Evolutionary conservation across 2,797 vertebrate genomes (phyloP).

Genomic region (Crenichthys baileyi): DNA sequence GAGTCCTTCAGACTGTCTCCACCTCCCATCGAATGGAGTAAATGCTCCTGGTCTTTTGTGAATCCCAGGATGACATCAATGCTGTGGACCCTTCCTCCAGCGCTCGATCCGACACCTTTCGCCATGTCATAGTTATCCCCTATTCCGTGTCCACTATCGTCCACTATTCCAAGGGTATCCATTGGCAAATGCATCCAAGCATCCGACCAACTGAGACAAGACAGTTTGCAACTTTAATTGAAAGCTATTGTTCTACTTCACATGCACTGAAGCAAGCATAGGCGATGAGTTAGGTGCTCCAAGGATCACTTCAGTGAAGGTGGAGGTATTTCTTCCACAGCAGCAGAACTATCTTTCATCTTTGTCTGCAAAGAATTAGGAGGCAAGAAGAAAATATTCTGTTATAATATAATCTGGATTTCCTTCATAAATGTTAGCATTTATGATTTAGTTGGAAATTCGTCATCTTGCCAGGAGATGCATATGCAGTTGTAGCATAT

Average conservation of each 20-base stretch:
- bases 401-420: neutral
- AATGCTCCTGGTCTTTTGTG: conserved; percentile 83
- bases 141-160: conserved; percentile 74
- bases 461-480: neutral
- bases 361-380: conserved; percentile 47
- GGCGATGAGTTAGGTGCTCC: conserved; percentile 33
- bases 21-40: conserved; percentile 70
- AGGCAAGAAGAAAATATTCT: conserved; percentile 1
- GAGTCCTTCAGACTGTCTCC: conserved; percentile 66
- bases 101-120: conserved; percentile 75
- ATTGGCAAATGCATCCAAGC: conserved; percentile 86
- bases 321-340: conserved; percentile 32
- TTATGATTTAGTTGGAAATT: neutral
- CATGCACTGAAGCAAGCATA: conserved; percentile 29
- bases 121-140: conserved; percentile 82
- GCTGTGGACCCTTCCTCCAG: conserved; percentile 80
- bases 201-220: conserved; percentile 22
- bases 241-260: conserved; percentile 36
- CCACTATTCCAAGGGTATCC: conserved; percentile 83
- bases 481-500: neutral
- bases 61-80: conserved; percentile 86
- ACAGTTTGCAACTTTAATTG: conserved; percentile 10
- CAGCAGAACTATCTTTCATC: conserved; percentile 42
- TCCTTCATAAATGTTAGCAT: neutral
- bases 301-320: conserved; percentile 24